Evolutionary conservation across 2,888 invertebrate species (phyloP), one percentile per base, ranked within the genome.

Genomic region (Amphipoea lucens): DNA sequence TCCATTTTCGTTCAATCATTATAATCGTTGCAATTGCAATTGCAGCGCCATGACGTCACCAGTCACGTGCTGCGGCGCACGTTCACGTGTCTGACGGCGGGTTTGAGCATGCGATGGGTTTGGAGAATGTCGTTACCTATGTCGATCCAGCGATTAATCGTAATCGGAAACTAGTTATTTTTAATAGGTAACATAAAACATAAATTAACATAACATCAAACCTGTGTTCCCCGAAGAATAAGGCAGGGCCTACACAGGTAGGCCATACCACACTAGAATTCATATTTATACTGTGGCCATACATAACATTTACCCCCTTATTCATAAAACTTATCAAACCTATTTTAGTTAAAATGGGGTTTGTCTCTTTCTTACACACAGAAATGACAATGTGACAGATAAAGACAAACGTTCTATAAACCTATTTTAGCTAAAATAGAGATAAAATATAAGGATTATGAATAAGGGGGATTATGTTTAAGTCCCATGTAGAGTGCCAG

Each of bases 31-130:
- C 88, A 84, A 79, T 71, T 79, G 85, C 88, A 84, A 79, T 82
- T 87, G 89, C 88, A 86, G 20, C 66, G 80, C 17, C 4, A 12
- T 90, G 89, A 90, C 90, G 90, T 90, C 87, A 87, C 20, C 11
- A 7, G 70, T 90, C 90, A 90, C 90, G 90, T 90, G 90, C 74
- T 11, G 23, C 23, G 62, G 62, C 72, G 57, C 73, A 60, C 70
- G 84, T 82, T 86, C 90, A 82, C 88, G 88, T 88, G 83, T 66
- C 73, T 76, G 70, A 14, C 79, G 76, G 62, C 76, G 65, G 36
- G 63, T 48, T 40, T 40, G 82, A 75, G 79, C 73, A 20, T 17
- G 63, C 29, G 63, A 20, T 29, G 20, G 20, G 70, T 23, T 65
- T 40, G 23, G 65, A 83, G 83, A 86, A 87, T 78, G 78, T 63